Conservation (phyloP, 2,797 vertebrate species). For the Scyliorhinus canicula region DNA sequence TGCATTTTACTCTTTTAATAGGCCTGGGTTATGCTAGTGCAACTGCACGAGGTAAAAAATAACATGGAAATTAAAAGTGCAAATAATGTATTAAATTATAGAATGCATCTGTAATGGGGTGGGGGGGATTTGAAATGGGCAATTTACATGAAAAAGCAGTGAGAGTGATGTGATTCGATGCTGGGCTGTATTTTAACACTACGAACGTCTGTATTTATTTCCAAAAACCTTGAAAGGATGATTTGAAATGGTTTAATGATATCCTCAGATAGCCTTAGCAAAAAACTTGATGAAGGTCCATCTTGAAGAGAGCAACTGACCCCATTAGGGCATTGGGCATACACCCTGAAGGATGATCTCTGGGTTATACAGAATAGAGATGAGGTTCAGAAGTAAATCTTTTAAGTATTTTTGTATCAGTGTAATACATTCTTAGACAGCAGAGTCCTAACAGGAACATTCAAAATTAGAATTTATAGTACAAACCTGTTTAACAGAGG, state of each 20-base stretch:
- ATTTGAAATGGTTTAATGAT: not conserved
- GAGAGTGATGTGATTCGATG: not conserved
- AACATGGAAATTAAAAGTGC: not conserved
- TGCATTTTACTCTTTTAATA: not conserved
- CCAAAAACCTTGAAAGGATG: not conserved
- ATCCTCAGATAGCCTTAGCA: not conserved
- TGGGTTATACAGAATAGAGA: not conserved
- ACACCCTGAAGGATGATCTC: not conserved
- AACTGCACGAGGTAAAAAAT: not conserved
- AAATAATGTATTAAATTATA: not conserved
- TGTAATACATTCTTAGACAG: not conserved
- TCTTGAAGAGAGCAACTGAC: not conserved
- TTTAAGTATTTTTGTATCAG: not conserved
- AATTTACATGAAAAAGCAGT: not conserved
- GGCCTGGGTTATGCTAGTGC: not conserved
- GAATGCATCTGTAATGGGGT: not conserved
- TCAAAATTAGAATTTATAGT: not conserved
- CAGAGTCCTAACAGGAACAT: not conserved
- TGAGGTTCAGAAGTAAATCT: not conserved
- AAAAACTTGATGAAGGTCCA: not conserved
- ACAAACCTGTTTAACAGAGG: not conserved
- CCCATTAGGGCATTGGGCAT: not conserved
- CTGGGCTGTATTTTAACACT: not conserved
- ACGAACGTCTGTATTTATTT: not conserved
- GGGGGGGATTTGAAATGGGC: not conserved